phyloP scores from a whole-genome alignment of 2,113 vertebrate genomes.

The Bambusicola thoracicus region DNA sequence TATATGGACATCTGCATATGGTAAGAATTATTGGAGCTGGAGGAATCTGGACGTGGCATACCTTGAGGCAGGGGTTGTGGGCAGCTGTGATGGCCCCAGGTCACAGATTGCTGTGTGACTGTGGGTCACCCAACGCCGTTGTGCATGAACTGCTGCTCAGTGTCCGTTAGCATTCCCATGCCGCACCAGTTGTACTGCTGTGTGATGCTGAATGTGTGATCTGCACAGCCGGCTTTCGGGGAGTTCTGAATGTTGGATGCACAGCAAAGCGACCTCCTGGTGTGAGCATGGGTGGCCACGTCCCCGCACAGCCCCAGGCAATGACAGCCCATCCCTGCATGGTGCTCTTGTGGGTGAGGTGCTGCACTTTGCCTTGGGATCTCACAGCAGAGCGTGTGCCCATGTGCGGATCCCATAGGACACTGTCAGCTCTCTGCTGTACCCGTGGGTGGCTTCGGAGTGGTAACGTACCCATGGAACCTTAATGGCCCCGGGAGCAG shows the following conservation, averaged over 20 bases:
- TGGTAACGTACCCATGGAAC: neutral
- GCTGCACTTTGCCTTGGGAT: too few relatives aligned
- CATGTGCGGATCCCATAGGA: neutral
- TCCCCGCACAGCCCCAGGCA: neutral
- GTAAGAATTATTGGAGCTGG: neutral
- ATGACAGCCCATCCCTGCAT: neutral
- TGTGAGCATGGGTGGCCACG: too few relatives aligned
- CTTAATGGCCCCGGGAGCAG: neutral
- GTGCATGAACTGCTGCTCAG: neutral
- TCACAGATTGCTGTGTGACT: neutral
- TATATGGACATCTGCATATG: constrained; percentile 47
- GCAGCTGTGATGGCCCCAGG: neutral
- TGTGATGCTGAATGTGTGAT: neutral
- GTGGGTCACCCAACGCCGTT: accelerated
- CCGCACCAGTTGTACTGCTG: neutral
- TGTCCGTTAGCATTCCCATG: neutral
- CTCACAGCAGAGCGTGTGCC: neutral
- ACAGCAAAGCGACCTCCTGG: too few relatives aligned
- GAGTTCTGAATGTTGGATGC: neutral
- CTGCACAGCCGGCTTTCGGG: neutral
- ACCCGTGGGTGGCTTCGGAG: neutral
- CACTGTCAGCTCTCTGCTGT: neutral
- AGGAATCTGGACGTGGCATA: neutral
- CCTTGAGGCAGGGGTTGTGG: neutral
- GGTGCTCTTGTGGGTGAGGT: too few relatives aligned